Percentiles rank a stretch among this genome's conserved stretches.
phyloP scores from a whole-genome alignment of 2,888 invertebrate species.

The Camponotus fellah region DNA sequence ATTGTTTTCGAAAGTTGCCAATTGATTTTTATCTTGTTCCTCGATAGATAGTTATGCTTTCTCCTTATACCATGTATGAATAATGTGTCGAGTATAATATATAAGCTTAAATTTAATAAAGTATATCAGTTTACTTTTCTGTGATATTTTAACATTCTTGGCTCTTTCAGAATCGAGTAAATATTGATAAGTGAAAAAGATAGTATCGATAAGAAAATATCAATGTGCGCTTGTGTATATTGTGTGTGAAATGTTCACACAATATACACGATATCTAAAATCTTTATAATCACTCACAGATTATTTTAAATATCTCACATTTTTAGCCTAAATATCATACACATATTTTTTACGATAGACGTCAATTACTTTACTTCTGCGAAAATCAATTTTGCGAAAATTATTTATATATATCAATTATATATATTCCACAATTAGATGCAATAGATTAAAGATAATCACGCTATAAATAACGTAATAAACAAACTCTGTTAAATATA shows the following conservation, averaged over 20 bases:
- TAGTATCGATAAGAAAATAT: constrained; percentile 4
- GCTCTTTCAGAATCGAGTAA: constrained; percentile 9
- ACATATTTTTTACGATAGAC: not conserved
- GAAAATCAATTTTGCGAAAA: not conserved
- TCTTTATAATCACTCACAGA: constrained; percentile 10
- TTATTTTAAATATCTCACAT: not conserved
- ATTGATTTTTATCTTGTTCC: not conserved
- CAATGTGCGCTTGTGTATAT: not conserved
- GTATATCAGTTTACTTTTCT: constrained; percentile 5
- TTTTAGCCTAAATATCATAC: constrained; percentile 13
- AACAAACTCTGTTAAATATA: not conserved
- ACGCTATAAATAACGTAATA: not conserved
- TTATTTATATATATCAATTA: not conserved
- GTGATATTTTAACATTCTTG: constrained; percentile 3
- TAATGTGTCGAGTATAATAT: not conserved
- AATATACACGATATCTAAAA: not conserved
- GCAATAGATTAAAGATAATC: not conserved
- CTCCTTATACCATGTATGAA: not conserved
- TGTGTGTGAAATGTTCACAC: not conserved
- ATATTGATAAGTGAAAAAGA: constrained; percentile 22
- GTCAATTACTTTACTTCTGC: not conserved
- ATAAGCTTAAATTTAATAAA: not conserved
- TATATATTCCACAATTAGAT: not conserved
- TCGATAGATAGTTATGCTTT: not conserved
- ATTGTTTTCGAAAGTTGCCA: not conserved